A percentile compares a stretch with the other conserved stretches of the same genome.
phyloP scores from a whole-genome alignment of 2,888 invertebrate genomes.

The Eristalis tenax region DNA sequence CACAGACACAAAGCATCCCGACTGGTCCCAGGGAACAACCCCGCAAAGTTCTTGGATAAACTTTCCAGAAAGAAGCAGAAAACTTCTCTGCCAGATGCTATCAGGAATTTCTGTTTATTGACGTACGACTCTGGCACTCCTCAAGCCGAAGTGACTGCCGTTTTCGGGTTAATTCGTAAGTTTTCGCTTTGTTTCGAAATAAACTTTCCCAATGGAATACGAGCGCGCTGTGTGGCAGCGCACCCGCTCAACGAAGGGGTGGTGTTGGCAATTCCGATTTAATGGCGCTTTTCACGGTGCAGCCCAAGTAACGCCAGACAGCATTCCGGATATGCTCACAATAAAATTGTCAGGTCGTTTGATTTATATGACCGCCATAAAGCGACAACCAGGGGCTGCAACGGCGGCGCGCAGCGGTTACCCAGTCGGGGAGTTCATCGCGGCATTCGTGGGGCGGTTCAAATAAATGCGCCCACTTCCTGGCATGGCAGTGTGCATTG shows the following conservation, averaged over 20 bases:
- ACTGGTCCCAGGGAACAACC: constrained; percentile 56
- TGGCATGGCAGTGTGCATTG: not conserved
- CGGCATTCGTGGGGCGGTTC: constrained; percentile 30
- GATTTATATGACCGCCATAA: constrained; percentile 61
- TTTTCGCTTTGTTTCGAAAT: constrained; percentile 54
- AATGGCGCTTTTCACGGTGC: not conserved
- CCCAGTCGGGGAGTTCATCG: constrained; percentile 25
- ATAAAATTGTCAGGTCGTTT: constrained; percentile 68
- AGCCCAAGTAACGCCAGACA: not conserved
- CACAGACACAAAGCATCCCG: constrained; percentile 32
- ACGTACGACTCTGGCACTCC: constrained; percentile 1
- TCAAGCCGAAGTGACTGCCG: constrained; percentile 6
- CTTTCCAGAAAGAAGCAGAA: constrained; percentile 37
- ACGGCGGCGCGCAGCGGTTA: constrained; percentile 33
- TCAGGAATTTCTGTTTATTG: constrained; percentile 67
- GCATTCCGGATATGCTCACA: constrained; percentile 53
- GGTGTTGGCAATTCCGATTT: not conserved
- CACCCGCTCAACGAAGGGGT: constrained; percentile 26
- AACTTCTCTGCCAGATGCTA: constrained; percentile 59
- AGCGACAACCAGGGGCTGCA: constrained; percentile 40
- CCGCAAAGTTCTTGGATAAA: constrained; percentile 62
- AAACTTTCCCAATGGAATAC: constrained; percentile 51
- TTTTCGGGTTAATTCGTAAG: constrained; percentile 65
- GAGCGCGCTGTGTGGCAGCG: constrained; percentile 47
- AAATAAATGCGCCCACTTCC: constrained; percentile 30